Evolutionary conservation across 2,888 invertebrate species (phyloP).

Genomic region (Drosophila gaucha): DNA sequence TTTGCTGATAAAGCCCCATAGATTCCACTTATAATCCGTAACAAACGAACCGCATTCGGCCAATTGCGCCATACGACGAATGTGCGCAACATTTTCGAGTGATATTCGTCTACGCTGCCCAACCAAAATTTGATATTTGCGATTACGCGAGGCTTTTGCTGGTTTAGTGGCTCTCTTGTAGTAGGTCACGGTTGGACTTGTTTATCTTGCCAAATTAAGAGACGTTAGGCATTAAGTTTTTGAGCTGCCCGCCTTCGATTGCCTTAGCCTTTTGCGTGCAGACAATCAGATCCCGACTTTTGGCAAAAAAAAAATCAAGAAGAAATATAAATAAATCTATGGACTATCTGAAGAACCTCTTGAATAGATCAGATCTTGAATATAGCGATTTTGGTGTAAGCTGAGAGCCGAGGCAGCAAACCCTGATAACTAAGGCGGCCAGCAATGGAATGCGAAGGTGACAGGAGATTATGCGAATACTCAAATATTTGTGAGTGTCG

Average conservation of each 20-base stretch:
- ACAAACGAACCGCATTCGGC: constrained; percentile 66
- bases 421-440: constrained; percentile 18
- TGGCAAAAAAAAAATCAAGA: background rate
- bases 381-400: constrained; percentile 8
- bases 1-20: constrained; percentile 54
- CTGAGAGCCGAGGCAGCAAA: constrained; percentile 1
- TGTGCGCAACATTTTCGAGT: constrained; percentile 30
- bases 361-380: constrained; percentile 25
- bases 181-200: constrained; percentile 58
- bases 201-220: constrained; percentile 33
- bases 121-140: constrained; percentile 15
- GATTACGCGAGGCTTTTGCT: constrained; percentile 40
- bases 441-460: constrained; percentile 9
- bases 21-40: constrained; percentile 45
- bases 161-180: constrained; percentile 30
- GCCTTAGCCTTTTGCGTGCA: constrained; percentile 5
- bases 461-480: constrained; percentile 17
- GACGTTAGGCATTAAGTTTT: constrained; percentile 10
- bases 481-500: constrained; percentile 15
- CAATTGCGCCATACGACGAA: constrained; percentile 67
- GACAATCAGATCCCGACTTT: background rate
- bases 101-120: constrained; percentile 1
- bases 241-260: background rate
- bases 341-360: constrained; percentile 4
- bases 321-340: background rate